Percentiles rank a stretch among this genome's conserved stretches.
Evolutionary conservation across 1,140 invertebrate species (phyloP).

Genomic region (Cotesia chilonis): DNA sequence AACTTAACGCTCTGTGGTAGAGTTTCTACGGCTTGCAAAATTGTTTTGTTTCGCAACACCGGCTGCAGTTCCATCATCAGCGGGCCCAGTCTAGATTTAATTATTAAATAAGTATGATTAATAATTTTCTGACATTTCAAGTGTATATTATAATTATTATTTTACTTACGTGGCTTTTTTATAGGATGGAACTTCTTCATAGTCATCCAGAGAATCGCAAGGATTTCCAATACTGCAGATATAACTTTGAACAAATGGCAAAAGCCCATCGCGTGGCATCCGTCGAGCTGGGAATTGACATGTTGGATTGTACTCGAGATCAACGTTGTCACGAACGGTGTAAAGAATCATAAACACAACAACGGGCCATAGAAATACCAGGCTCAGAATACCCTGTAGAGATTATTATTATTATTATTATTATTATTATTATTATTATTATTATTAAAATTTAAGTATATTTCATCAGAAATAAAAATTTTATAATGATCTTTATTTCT

Average conservation of each 20-base stretch:
- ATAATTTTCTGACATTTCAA: neutral
- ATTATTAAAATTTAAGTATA: too few relatives aligned
- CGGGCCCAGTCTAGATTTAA: constrained; percentile 55
- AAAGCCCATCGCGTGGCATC: constrained; percentile 69
- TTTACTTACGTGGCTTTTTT: constrained; percentile 69
- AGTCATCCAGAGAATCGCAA: constrained; percentile 67
- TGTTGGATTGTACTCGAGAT: constrained; percentile 66
- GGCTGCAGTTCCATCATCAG: constrained; percentile 62
- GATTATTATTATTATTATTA: constrained; percentile 19
- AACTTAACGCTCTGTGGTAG: constrained; percentile 70
- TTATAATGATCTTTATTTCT: too few relatives aligned
- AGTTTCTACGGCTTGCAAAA: constrained; percentile 64
- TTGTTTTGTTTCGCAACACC: constrained; percentile 61
- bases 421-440: neutral
- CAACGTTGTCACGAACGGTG: constrained; percentile 66
- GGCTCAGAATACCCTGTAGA: constrained; percentile 66
- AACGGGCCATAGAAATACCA: constrained; percentile 67
- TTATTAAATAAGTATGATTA: constrained; percentile 1
- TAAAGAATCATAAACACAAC: constrained; percentile 65
- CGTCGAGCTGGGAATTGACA: constrained; percentile 72
- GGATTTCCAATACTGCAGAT: constrained; percentile 73
- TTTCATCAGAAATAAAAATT: too few relatives aligned
- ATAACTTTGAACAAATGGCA: constrained; percentile 73
- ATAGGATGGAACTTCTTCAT: constrained; percentile 70
- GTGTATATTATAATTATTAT: too few relatives aligned